Conservation (phyloP, 2,888 invertebrate genomes). For the Heteromurus nitidus region DNA sequence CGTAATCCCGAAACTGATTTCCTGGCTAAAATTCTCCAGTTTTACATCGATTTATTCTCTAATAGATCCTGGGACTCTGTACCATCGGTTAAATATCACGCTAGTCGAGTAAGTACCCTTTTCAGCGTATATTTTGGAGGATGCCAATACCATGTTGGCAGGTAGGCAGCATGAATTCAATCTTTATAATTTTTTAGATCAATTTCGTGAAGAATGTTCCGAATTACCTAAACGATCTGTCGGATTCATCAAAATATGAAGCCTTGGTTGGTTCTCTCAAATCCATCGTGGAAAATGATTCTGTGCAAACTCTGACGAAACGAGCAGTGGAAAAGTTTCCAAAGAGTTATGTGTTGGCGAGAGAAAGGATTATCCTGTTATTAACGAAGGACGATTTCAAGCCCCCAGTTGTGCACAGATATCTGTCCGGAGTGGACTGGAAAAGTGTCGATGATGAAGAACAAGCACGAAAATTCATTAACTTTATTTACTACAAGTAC, state of each 20-base stretch:
- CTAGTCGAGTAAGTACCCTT: conserved; percentile 23
- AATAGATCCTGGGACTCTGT: neutral
- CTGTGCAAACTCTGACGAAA: neutral
- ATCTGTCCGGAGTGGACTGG: conserved; percentile 30
- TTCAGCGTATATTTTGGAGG: neutral
- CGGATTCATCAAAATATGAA: neutral
- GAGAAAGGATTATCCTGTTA: conserved; percentile 7
- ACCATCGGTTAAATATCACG: conserved; percentile 2
- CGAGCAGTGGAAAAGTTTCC: conserved; percentile 1
- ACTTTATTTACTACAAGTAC: conserved; percentile 9
- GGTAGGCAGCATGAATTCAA: too few relatives aligned
- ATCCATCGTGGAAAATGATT: neutral
- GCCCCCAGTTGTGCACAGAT: neutral
- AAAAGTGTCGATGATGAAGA: neutral
- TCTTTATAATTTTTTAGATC: neutral
- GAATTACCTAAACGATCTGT: neutral
- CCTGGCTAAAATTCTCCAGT: neutral
- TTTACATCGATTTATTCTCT: neutral
- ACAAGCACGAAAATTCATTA: neutral
- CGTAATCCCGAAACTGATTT: neutral
- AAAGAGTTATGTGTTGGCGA: conserved; percentile 10
- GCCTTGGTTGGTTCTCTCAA: neutral
- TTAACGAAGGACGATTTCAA: conserved; percentile 6
- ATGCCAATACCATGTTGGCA: too few relatives aligned
- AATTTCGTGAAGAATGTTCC: conserved; percentile 1